A percentile compares a stretch with the other conserved stretches of the same genome.
These are phyloP conservation scores for Picus viridis DNA, from an alignment of 2,797 vertebrate genomes.

Conservation along the genomic window DNA sequence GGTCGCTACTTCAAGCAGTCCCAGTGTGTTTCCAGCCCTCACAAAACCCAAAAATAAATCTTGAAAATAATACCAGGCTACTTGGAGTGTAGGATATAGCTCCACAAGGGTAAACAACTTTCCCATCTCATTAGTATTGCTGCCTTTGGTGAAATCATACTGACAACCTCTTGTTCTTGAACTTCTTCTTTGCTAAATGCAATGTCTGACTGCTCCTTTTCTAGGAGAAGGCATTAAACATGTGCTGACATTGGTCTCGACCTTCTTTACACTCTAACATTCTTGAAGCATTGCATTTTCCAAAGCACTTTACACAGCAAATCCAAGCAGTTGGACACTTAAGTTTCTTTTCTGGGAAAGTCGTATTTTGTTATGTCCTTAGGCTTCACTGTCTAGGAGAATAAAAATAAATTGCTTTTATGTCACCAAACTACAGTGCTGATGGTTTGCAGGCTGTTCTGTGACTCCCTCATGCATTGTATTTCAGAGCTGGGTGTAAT, in stretches of 20 bases:
- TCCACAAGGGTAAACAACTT: background rate
- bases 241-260: conserved; percentile 5
- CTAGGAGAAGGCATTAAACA: background rate
- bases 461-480: background rate
- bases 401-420: background rate
- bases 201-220: background rate
- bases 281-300: background rate
- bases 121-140: background rate
- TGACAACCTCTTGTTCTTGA: background rate
- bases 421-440: background rate
- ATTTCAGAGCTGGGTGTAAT: background rate
- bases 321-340: background rate
- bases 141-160: background rate
- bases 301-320: background rate
- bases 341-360: background rate
- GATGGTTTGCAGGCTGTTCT: background rate
- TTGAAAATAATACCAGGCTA: background rate
- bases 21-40: background rate
- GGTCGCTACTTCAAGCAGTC: background rate
- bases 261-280: background rate
- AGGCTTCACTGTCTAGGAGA: background rate
- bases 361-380: background rate
- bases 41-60: background rate
- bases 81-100: background rate
- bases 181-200: background rate